Conservation (phyloP, 2,888 invertebrate genomes). For the Tipula helvola region DNA sequence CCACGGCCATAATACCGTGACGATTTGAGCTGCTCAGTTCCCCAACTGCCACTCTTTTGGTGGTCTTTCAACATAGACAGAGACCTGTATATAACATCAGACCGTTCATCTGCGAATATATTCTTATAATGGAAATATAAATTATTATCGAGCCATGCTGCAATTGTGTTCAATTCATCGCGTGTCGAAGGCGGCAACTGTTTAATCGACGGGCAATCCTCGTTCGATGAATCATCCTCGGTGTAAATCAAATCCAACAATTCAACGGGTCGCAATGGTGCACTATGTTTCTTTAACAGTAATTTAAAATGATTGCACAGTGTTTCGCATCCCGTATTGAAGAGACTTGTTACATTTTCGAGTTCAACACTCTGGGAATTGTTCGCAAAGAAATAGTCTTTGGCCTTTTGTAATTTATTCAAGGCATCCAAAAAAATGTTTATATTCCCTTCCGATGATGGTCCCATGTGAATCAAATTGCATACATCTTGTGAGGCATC, state of each 20-base stretch:
- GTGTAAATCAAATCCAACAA: slow-evolving; percentile 75
- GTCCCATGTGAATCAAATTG: slow-evolving; percentile 72
- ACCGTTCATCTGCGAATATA: slow-evolving; percentile 61
- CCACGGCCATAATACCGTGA: slow-evolving; percentile 48
- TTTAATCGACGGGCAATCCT: slow-evolving; percentile 48
- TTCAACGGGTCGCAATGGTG: slow-evolving; percentile 74
- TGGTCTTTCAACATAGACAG: slow-evolving; percentile 67
- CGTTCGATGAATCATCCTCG: slow-evolving; percentile 60
- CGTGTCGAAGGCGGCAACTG: slow-evolving; percentile 58
- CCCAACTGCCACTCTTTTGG: slow-evolving; percentile 63
- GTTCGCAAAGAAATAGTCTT: slow-evolving; percentile 82
- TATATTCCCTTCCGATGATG: slow-evolving; percentile 49
- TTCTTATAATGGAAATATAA: slow-evolving; percentile 59
- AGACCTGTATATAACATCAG: slow-evolving; percentile 61
- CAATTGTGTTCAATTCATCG: slow-evolving; percentile 62
- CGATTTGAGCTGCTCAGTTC: slow-evolving; percentile 47
- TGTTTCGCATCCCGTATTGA: slow-evolving; percentile 71
- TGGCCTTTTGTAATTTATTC: slow-evolving; percentile 73
- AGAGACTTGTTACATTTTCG: slow-evolving; percentile 59
- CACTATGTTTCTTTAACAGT: slow-evolving; percentile 71
- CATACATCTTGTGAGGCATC: slow-evolving; percentile 89
- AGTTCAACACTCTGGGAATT: slow-evolving; percentile 89
- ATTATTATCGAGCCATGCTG: slow-evolving; percentile 74
- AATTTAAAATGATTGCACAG: slow-evolving; percentile 82
- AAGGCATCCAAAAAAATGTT: slow-evolving; percentile 57